These are phyloP conservation scores for Cryptophagus acutangulus DNA, from an alignment of 2,888 invertebrate genomes.

Conservation along the genomic window DNA sequence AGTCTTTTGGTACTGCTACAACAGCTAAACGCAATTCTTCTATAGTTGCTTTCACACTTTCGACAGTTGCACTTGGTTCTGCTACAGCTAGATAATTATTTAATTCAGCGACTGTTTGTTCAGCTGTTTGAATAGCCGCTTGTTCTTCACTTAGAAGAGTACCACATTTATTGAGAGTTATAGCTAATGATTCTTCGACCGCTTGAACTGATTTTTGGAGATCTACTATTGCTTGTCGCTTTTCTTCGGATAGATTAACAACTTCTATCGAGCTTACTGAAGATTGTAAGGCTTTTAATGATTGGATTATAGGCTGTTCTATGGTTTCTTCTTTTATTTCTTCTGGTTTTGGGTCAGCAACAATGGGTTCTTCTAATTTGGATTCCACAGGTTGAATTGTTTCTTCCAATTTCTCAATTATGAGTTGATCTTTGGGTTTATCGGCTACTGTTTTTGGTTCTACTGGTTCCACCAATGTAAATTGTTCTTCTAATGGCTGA, in stretches of 20 bases:
- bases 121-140: conserved; percentile 34
- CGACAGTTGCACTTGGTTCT: conserved; percentile 23
- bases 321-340: neutral
- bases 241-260: conserved; percentile 32
- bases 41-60: conserved; percentile 38
- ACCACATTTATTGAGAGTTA: neutral
- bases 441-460: too few relatives aligned
- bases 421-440: too few relatives aligned
- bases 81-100: conserved; percentile 30
- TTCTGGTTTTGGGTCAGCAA: neutral
- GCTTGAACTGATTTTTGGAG: conserved; percentile 37
- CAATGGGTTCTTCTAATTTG: too few relatives aligned
- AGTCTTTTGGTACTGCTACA: conserved; percentile 37
- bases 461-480: neutral
- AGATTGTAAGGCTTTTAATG: conserved; percentile 32
- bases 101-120: conserved; percentile 35
- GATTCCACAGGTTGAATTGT: too few relatives aligned
- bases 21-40: conserved; percentile 41
- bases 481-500: too few relatives aligned
- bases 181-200: conserved; percentile 26
- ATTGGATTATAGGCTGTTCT: conserved; percentile 24
- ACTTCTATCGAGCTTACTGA: conserved; percentile 35
- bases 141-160: conserved; percentile 31
- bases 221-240: conserved; percentile 34
- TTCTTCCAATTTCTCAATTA: too few relatives aligned